Conservation (phyloP, 2,113 vertebrate genomes). For the Apteryx mantelli region DNA sequence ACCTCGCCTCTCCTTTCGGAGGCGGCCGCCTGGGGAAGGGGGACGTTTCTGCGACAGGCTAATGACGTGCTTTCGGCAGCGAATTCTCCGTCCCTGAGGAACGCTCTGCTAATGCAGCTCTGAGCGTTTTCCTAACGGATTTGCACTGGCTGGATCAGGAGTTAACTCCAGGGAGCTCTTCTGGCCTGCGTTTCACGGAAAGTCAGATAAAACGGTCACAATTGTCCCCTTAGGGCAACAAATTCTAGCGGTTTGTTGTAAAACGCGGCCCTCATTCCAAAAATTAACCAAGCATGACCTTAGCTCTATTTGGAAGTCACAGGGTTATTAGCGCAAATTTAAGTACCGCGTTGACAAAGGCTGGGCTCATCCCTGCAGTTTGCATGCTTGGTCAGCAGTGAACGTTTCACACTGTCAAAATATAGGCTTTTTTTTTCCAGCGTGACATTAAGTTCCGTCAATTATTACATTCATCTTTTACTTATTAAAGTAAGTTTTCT, state of each 20-base stretch:
- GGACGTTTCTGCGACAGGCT: too few species aligned
- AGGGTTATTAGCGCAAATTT: background rate
- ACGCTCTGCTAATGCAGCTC: background rate
- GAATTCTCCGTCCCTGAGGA: background rate
- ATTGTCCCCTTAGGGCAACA: background rate
- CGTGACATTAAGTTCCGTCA: background rate
- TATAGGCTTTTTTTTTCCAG: background rate
- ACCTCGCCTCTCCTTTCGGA: too few species aligned
- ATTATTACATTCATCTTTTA: background rate
- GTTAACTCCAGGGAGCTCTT: background rate
- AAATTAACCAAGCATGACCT: background rate
- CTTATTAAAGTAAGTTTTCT: background rate
- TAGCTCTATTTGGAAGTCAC: conserved; percentile 23
- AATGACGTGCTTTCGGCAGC: background rate
- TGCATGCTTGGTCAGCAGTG: background rate
- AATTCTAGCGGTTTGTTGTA: conserved; percentile 4
- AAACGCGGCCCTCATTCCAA: background rate
- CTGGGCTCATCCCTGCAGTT: background rate
- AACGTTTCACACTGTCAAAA: background rate
- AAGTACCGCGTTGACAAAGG: background rate
- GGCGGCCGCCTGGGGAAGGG: too few species aligned
- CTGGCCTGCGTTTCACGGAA: background rate
- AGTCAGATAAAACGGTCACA: background rate
- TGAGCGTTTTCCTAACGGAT: background rate
- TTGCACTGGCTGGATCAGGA: background rate